phyloP scores from a whole-genome alignment of 2,797 vertebrate species.

The Nannoperca obscura region DNA sequence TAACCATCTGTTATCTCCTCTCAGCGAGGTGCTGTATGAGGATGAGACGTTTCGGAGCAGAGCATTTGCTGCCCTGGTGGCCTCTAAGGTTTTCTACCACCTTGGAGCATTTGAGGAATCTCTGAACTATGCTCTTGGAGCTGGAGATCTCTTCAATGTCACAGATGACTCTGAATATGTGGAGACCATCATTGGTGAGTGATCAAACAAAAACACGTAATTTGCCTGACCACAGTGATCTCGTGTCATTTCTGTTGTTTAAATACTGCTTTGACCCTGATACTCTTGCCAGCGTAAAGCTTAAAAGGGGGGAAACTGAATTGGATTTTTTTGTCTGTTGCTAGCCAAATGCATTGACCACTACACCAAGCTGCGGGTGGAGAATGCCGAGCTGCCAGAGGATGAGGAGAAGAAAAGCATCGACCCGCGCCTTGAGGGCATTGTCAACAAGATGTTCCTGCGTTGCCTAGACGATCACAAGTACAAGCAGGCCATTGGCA shows the following conservation, averaged over 20 bases:
- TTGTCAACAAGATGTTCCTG: constrained; percentile 99
- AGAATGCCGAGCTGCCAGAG: constrained; percentile 95
- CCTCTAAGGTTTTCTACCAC: constrained; percentile 99
- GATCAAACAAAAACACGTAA: not conserved
- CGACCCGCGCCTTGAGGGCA: constrained; percentile 96
- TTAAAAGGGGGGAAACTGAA: not conserved
- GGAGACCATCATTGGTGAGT: constrained; percentile 98
- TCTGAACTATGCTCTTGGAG: constrained; percentile 97
- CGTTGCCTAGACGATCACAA: constrained; percentile 97
- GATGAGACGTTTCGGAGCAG: constrained; percentile 97
- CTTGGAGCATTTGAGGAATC: constrained; percentile 99
- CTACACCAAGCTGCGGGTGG: constrained; percentile 97
- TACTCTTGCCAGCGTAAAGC: not conserved
- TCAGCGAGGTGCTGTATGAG: constrained; percentile 97
- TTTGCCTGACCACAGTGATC: not conserved
- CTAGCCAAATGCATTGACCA: constrained; percentile 99
- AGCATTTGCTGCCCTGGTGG: constrained; percentile 96
- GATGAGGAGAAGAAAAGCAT: constrained; percentile 95
- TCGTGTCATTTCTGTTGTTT: not conserved
- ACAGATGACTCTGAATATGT: constrained; percentile 98
- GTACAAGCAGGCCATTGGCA: constrained; percentile 98
- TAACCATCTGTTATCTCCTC: constrained; percentile 31
- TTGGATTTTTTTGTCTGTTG: constrained; percentile 17
- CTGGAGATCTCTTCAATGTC: constrained; percentile 98
- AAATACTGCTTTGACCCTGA: not conserved